Evolutionary conservation across 2,113 vertebrate genomes (phyloP).

Genomic region (Nannospalax galili): DNA sequence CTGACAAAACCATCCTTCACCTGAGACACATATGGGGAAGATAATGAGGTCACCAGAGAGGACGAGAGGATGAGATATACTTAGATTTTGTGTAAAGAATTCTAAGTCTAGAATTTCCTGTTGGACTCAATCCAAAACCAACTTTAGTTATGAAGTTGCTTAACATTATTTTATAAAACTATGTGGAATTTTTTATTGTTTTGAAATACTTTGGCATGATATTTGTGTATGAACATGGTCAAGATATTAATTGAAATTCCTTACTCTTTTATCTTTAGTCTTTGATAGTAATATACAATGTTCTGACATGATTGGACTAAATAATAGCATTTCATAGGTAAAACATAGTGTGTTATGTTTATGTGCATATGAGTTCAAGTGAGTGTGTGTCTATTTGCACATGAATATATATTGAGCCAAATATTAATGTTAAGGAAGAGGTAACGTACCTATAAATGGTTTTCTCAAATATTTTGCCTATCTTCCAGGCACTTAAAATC

Average conservation of each 20-base stretch:
- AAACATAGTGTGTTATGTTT: background rate
- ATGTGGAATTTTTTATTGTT: background rate
- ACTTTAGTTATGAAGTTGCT: background rate
- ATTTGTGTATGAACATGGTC: background rate
- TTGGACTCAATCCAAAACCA: background rate
- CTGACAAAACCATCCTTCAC: conserved; percentile 71
- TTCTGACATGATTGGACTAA: background rate
- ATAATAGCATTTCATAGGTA: background rate
- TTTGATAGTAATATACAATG: no score
- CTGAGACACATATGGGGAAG: conserved; percentile 51
- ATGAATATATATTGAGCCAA: background rate
- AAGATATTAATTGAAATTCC: background rate
- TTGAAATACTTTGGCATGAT: background rate
- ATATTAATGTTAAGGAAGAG: background rate
- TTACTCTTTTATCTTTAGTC: background rate
- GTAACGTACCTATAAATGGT: background rate
- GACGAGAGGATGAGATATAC: conserved; percentile 23
- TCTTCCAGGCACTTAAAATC: background rate
- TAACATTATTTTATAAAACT: background rate
- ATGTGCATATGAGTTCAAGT: background rate
- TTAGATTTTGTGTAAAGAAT: conserved; percentile 43
- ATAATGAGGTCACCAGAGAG: conserved; percentile 79
- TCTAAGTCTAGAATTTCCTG: conserved; percentile 56
- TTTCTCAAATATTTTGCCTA: background rate
- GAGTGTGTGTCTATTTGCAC: no score